Percentiles rank a stretch among this genome's conserved stretches.
These are phyloP conservation scores for Barbus barbus DNA, from an alignment of 2,113 vertebrate species.

Conservation along the genomic window DNA sequence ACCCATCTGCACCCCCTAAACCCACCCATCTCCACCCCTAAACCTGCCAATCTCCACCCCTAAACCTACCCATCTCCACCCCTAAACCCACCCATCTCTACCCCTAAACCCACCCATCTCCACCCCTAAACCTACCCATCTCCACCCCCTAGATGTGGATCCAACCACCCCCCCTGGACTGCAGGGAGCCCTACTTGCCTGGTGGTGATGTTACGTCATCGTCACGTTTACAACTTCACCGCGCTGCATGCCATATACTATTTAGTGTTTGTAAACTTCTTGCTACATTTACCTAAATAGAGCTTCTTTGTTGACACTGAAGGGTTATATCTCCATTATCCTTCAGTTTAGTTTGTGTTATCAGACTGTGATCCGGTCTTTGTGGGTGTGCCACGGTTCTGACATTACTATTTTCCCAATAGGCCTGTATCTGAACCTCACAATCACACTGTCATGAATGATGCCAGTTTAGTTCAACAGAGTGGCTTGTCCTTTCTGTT, in stretches of 20 bases:
- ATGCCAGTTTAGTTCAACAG: neutral
- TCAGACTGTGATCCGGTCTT: neutral
- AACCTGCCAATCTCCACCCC: too few relatives aligned
- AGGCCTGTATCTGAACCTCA: conserved; percentile 25
- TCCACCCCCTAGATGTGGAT: too few relatives aligned
- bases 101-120: too few relatives aligned
- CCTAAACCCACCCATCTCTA: too few relatives aligned
- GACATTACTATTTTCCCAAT: conserved; percentile 27
- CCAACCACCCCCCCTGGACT: too few relatives aligned
- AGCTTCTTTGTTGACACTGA: conserved; percentile 33
- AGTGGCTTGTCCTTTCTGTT: conserved; percentile 3
- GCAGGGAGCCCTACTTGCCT: too few relatives aligned
- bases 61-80: too few relatives aligned
- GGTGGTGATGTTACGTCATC: conserved; percentile 43
- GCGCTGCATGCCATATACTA: neutral
- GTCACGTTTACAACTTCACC: neutral
- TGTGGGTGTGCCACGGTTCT: conserved; percentile 30
- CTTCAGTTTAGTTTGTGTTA: conserved; percentile 16
- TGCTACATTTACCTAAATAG: neutral
- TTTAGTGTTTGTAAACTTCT: neutral
- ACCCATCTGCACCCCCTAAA: too few relatives aligned
- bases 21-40: too few relatives aligned
- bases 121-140: too few relatives aligned
- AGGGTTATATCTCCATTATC: conserved; percentile 28
- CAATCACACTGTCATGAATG: conserved; percentile 31